Evolutionary conservation across 1,140 invertebrate genomes (phyloP).

Genomic region (Hesperophylax magnus): DNA sequence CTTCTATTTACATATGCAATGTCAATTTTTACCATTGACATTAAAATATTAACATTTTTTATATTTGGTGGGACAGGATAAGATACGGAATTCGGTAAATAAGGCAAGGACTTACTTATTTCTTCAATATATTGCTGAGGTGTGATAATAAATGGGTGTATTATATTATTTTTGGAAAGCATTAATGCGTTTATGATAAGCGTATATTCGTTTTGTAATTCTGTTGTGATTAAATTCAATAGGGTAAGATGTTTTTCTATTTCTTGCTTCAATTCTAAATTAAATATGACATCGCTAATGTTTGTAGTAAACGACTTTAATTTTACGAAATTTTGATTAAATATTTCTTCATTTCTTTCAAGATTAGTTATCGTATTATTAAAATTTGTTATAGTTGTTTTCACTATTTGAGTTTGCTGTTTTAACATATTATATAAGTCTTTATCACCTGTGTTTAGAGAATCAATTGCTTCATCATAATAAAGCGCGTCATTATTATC

Average conservation of each 20-base stretch:
- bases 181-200: neutral
- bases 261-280: slow-evolving; percentile 17
- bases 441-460: neutral
- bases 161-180: neutral
- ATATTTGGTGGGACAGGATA: neutral
- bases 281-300: neutral
- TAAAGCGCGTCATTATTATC: neutral
- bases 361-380: slow-evolving; percentile 19
- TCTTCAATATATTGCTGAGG: slow-evolving; percentile 19
- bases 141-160: neutral
- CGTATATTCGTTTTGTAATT: slow-evolving; percentile 16
- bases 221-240: slow-evolving; percentile 12
- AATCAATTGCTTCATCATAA: slow-evolving; percentile 10
- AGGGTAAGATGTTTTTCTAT: slow-evolving; percentile 20
- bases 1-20: neutral
- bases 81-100: neutral
- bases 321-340: slow-evolving; percentile 11
- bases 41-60: neutral
- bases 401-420: slow-evolving; percentile 10
- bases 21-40: neutral
- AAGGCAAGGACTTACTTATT: neutral
- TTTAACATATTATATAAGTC: slow-evolving; percentile 1
- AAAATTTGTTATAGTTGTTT: slow-evolving; percentile 6
- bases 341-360: slow-evolving; percentile 20
- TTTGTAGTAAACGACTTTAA: neutral